Base-by-base conservation (phyloP, 2,797 vertebrate species). In the Hoplostethus mediterraneus region DNA sequence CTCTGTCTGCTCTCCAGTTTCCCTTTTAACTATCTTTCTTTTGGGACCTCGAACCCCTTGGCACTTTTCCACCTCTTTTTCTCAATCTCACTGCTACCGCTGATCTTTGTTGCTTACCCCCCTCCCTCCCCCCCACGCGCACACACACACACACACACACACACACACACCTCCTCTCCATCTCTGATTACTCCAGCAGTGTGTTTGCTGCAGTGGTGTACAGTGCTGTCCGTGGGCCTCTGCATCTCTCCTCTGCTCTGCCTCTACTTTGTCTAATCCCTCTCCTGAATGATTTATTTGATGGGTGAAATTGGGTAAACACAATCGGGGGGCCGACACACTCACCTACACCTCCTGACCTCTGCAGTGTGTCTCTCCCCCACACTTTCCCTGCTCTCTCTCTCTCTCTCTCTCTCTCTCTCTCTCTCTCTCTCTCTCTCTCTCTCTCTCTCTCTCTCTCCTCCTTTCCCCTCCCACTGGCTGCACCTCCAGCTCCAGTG, bases 251-350 rank as follows among this genome's bases (percentile, higher is more conserved):
- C 66, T 63, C 40, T 71, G 63, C 65, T 67, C 76, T 71, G 42
- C 67, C 63, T 81, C 64, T 65, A 33, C 70, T 66, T 66, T 72
- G 36, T 28, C 42, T 77, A 63, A 71, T 75, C 51, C 59, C 62
- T 71, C 63, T 80, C 65, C 44, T 84, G 65, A 87, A 82, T 81
- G 67, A 84, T 84, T 88, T 81, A 80, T 87, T 67, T 76, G 68
- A 80, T 75, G 77, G 75, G 54, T 78, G 67, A 84, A 81, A 73
- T 40, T 60, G 71, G 71, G 77, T 56, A 89, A 87, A 85, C 73
- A 87, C 68, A 82, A 71, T 68, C 67, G 55, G 47, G 55, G 55
- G 47, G 55, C 75, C 55, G 73, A 73, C 63, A 54, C 73, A 44
- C 61, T 76, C 67, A 44, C 61, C 62, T 40, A 38, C 67, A 74